Percentiles rank a stretch among this genome's conserved stretches.
These are phyloP conservation scores for Callopanchax toddi DNA, from an alignment of 2,113 vertebrate genomes.

Conservation along the genomic window DNA sequence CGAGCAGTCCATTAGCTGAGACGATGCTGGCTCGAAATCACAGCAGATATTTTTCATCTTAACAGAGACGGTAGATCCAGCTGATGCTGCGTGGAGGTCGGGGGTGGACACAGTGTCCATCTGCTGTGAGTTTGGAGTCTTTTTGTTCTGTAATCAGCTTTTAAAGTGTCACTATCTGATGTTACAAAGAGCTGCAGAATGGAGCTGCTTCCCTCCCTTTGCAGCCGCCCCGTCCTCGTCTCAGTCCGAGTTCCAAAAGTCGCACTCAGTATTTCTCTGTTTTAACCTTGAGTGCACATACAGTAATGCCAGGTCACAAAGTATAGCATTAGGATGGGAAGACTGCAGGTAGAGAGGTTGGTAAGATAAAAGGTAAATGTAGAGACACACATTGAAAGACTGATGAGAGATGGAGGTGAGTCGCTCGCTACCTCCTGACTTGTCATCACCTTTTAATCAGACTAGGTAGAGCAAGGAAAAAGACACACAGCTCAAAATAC, in stretches of 20 bases:
- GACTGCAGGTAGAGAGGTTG: background rate
- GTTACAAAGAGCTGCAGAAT: no score
- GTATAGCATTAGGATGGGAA: no score
- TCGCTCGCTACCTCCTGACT: slow-evolving; percentile 28
- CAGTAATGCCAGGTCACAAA: no score
- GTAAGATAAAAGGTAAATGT: background rate
- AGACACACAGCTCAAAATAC: slow-evolving; percentile 22
- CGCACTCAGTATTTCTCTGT: no score
- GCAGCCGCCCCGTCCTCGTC: no score
- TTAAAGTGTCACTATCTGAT: no score
- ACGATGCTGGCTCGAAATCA: slow-evolving; percentile 19
- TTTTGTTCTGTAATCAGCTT: slow-evolving; percentile 7
- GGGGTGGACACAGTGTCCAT: background rate
- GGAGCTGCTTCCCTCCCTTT: no score
- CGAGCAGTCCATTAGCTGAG: slow-evolving; percentile 10
- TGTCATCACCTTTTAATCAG: slow-evolving; percentile 78
- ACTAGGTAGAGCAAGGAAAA: slow-evolving; percentile 1
- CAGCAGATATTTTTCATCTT: slow-evolving; percentile 18
- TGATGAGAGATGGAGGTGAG: slow-evolving; percentile 27
- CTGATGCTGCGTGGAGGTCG: slow-evolving; percentile 14
- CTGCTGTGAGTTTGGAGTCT: slow-evolving; percentile 4
- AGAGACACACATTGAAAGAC: slow-evolving; percentile 5
- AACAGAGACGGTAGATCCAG: slow-evolving; percentile 15
- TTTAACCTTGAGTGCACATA: no score
- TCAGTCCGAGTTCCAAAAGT: no score